These are phyloP conservation scores for Cabera pusaria DNA, from an alignment of 2,888 invertebrate genomes.

Conservation along the genomic window DNA sequence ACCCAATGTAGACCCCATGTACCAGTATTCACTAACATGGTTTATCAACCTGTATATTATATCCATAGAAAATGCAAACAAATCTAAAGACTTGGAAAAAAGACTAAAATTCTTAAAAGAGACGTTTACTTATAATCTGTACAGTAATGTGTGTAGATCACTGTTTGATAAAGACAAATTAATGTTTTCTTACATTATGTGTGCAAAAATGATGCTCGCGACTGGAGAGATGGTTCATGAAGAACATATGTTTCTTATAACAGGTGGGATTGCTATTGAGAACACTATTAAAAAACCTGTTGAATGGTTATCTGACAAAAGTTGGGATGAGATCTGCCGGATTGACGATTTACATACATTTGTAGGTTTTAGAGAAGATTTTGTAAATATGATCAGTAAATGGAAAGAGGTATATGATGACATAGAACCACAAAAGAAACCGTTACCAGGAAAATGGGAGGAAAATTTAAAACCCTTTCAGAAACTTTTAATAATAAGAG, in stretches of 20 bases:
- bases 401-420: constrained; percentile 89
- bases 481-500: constrained; percentile 87
- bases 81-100: constrained; percentile 87
- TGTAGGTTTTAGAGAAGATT: constrained; percentile 79
- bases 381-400: constrained; percentile 65
- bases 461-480: constrained; percentile 85
- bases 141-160: constrained; percentile 92
- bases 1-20: constrained; percentile 94
- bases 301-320: constrained; percentile 88
- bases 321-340: constrained; percentile 92
- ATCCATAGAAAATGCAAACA: constrained; percentile 89
- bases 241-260: constrained; percentile 88
- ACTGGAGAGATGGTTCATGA: constrained; percentile 83
- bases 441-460: constrained; percentile 86
- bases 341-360: constrained; percentile 81
- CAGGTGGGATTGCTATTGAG: constrained; percentile 89
- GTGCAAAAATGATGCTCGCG: constrained; percentile 86
- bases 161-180: constrained; percentile 93
- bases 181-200: constrained; percentile 91
- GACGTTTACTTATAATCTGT: constrained; percentile 91
- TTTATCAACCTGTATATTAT: constrained; percentile 91
- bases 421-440: constrained; percentile 85
- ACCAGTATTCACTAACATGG: constrained; percentile 94
- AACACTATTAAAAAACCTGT: constrained; percentile 86
- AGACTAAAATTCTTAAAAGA: constrained; percentile 88